Evolutionary conservation across 2,888 invertebrate genomes (phyloP).

Genomic region (Electrophaes corylata): DNA sequence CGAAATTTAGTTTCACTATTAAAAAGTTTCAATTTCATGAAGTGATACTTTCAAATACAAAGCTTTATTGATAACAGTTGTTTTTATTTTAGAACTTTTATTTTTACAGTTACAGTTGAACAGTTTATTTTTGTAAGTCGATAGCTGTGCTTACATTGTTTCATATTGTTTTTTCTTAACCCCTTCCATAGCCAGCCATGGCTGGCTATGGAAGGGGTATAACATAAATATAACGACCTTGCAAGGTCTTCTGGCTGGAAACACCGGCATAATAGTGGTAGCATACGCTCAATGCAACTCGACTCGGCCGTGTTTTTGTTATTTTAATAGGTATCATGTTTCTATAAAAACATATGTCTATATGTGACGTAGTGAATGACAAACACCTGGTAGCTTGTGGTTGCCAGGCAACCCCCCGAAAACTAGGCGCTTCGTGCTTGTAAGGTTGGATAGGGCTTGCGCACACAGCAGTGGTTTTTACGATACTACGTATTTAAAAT

Average conservation of each 20-base stretch:
- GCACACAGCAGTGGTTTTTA: no score
- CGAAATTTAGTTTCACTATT: no score
- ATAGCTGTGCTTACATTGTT: no score
- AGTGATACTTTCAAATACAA: no score
- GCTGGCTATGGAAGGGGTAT: no score
- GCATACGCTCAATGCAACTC: not conserved
- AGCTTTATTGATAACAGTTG: no score
- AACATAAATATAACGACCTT: slow-evolving; percentile 58
- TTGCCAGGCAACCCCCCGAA: slow-evolving; percentile 65
- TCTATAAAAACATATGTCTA: not conserved
- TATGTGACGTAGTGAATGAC: slow-evolving; percentile 12
- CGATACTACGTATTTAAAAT: no score
- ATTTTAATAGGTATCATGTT: not conserved
- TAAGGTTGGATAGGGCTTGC: slow-evolving; percentile 32
- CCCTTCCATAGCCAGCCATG: slow-evolving; percentile 13
- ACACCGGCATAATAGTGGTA: slow-evolving; percentile 28
- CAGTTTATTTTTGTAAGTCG: no score
- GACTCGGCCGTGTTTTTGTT: not conserved
- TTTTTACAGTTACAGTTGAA: no score
- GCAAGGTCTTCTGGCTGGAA: slow-evolving; percentile 56
- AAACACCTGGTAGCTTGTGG: slow-evolving; percentile 33
- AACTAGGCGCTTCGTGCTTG: slow-evolving; percentile 42
- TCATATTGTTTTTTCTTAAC: no score
- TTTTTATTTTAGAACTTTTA: no score
- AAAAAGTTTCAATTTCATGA: no score